phyloP scores from a whole-genome alignment of 2,113 vertebrate species.

The Rhinopomastus cyanomelas region DNA sequence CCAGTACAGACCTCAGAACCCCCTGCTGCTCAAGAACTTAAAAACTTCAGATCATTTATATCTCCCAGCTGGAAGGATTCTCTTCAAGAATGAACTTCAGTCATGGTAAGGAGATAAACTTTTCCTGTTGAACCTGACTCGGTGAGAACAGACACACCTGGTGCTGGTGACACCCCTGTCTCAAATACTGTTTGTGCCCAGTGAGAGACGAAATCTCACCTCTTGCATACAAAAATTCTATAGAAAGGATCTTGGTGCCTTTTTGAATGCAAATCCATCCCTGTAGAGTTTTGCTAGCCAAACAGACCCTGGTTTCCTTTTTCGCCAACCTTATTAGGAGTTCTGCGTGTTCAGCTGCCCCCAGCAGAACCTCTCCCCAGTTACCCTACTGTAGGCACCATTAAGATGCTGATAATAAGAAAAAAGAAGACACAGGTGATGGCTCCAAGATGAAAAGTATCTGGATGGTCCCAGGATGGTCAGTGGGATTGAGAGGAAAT shows the following conservation, averaged over 20 bases:
- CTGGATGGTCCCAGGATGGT: accelerated
- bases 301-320: not conserved
- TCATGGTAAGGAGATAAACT: not conserved
- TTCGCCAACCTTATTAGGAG: not conserved
- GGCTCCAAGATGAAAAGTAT: not conserved
- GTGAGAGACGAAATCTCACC: not conserved
- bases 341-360: not conserved
- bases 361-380: constrained; percentile 1
- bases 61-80: not conserved
- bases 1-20: not conserved
- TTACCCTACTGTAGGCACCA: not conserved
- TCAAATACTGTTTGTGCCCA: not conserved
- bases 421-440: not conserved
- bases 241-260: not conserved
- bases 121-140: not conserved
- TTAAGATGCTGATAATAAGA: not conserved
- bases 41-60: not conserved
- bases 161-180: not conserved
- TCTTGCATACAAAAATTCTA: not conserved
- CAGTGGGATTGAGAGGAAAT: not conserved
- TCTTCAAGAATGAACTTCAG: not conserved
- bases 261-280: not conserved
- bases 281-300: not conserved
- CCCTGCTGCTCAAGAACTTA: not conserved
- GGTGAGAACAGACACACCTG: not conserved